Percentiles rank a stretch among this genome's conserved stretches.
These are phyloP conservation scores for Chymomyza amoena DNA, from an alignment of 2,888 invertebrate species.

Conservation along the genomic window DNA sequence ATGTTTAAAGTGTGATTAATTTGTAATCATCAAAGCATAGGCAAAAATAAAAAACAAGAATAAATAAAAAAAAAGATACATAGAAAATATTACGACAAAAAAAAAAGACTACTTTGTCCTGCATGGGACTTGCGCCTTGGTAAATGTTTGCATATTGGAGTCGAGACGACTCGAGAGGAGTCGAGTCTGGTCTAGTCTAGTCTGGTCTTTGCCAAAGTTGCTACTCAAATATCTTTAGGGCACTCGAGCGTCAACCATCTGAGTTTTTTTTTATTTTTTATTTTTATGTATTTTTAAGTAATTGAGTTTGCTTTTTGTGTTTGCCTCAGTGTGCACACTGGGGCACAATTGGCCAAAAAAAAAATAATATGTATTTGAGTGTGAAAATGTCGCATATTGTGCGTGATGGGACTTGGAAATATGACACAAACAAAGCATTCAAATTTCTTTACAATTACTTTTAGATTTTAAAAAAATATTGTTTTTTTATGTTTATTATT, in stretches of 20 bases:
- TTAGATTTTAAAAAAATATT: background rate
- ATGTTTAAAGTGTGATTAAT: conserved; percentile 73
- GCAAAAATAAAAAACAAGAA: background rate
- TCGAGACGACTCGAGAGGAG: no score
- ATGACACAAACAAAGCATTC: background rate
- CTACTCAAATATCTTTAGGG: conserved; percentile 5
- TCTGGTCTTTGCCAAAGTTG: background rate
- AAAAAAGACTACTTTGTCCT: background rate
- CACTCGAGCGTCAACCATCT: background rate
- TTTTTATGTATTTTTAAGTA: background rate
- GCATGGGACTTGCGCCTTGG: background rate
- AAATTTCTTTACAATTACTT: background rate
- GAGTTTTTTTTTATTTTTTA: background rate
- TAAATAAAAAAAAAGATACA: background rate
- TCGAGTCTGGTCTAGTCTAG: no score
- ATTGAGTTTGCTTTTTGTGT: background rate
- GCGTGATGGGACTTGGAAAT: background rate
- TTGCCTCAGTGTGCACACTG: background rate
- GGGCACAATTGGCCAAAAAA: background rate
- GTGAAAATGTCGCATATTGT: background rate
- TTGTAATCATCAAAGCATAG: conserved; percentile 70
- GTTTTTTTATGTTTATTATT: background rate
- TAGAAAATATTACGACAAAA: background rate
- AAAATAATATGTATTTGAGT: background rate
- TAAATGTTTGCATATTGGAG: conserved; percentile 6